These are phyloP conservation scores for Pammene fasciana DNA, from an alignment of 2,888 invertebrate genomes.

Conservation along the genomic window DNA sequence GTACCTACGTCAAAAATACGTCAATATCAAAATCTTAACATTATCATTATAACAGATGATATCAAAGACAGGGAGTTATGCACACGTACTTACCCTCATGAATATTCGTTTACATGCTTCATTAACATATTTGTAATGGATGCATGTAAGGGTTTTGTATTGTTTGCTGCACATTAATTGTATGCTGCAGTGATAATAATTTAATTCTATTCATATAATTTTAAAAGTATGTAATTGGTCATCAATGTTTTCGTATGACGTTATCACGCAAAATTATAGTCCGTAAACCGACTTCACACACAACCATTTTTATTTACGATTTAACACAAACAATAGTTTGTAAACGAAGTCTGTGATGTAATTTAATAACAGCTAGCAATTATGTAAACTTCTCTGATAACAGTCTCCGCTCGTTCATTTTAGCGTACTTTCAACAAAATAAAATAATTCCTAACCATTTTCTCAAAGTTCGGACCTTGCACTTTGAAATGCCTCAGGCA, in stretches of 20 bases:
- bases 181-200: too few species aligned
- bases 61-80: constrained; percentile 25
- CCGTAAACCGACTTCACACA: too few species aligned
- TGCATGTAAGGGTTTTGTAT: constrained; percentile 52
- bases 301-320: too few species aligned
- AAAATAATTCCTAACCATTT: constrained; percentile 48
- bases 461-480: constrained; percentile 45
- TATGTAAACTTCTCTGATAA: constrained; percentile 20
- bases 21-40: constrained; percentile 15
- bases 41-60: constrained; percentile 11
- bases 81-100: constrained; percentile 57
- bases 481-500: constrained; percentile 38
- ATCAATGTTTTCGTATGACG: too few species aligned
- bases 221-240: too few species aligned
- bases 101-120: constrained; percentile 70
- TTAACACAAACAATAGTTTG: too few species aligned
- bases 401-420: constrained; percentile 10
- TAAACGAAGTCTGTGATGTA: background rate
- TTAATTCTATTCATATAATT: too few species aligned
- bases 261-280: too few species aligned
- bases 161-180: constrained; percentile 42
- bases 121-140: constrained; percentile 67
- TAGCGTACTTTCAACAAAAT: constrained; percentile 28
- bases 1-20: too few species aligned
- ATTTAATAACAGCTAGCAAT: constrained; percentile 7